Percentiles rank a stretch among this genome's conserved stretches.
These are phyloP conservation scores for Desmophyllum pertusum DNA, from an alignment of 92 coral and sea anemone genomes.

Conservation along the genomic window DNA sequence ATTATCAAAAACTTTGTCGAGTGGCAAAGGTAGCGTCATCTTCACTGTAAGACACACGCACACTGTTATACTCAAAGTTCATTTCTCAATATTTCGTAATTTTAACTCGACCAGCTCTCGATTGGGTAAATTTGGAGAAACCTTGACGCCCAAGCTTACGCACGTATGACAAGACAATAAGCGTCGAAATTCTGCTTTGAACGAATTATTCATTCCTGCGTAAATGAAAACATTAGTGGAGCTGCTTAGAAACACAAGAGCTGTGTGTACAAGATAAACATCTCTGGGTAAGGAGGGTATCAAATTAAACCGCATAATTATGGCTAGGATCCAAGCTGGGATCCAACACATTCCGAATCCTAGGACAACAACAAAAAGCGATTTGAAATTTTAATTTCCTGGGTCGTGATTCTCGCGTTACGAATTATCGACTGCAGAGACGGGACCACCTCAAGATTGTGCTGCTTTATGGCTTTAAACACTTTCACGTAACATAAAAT, in stretches of 20 bases:
- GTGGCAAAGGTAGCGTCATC: too few species aligned
- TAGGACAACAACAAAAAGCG: constrained; percentile 30
- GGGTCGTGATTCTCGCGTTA: constrained; percentile 17
- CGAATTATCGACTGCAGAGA: constrained; percentile 15
- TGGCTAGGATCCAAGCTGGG: constrained; percentile 48
- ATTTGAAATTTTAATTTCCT: constrained; percentile 34
- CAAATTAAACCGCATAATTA: constrained; percentile 38
- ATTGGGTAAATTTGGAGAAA: neutral
- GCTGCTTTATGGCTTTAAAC: constrained; percentile 11
- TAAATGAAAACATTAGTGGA: constrained; percentile 58
- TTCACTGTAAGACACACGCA: too few species aligned
- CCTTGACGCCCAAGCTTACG: neutral
- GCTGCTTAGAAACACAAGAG: constrained; percentile 52
- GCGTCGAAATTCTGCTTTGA: constrained; percentile 48
- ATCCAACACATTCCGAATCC: constrained; percentile 53
- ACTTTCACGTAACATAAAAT: constrained; percentile 24
- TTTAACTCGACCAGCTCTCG: neutral
- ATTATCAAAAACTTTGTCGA: too few species aligned
- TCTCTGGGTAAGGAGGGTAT: constrained; percentile 29
- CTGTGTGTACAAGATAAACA: constrained; percentile 21
- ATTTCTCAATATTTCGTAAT: neutral
- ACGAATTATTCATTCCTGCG: constrained; percentile 59
- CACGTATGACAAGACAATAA: constrained; percentile 18
- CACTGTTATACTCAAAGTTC: neutral
- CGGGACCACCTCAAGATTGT: constrained; percentile 28